Evolutionary conservation across 2,113 vertebrate genomes (phyloP).

Genomic region (Odobenus rosmarus): DNA sequence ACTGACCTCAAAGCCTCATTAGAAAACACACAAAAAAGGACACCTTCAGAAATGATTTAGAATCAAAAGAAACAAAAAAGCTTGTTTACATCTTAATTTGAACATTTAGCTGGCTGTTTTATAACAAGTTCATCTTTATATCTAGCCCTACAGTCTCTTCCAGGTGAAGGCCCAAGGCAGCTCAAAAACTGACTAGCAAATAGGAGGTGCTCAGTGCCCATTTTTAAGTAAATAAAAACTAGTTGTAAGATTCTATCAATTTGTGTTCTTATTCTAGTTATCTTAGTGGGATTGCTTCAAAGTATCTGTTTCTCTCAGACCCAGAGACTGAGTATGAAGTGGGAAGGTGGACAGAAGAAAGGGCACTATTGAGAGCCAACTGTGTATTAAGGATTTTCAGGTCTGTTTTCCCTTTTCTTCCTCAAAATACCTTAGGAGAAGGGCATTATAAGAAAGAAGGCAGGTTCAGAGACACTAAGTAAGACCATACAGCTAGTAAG

Average conservation of each 20-base stretch:
- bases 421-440: not conserved
- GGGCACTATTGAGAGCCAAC: not conserved
- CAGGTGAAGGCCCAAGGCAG: not conserved
- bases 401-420: not conserved
- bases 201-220: not conserved
- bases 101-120: not conserved
- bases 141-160: not conserved
- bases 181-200: not conserved
- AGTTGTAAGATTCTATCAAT: not conserved
- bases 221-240: not conserved
- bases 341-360: not conserved
- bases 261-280: not conserved
- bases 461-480: not conserved
- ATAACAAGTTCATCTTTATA: not conserved
- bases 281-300: not conserved
- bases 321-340: not conserved
- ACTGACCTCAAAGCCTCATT: constrained; percentile 26
- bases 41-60: constrained; percentile 10
- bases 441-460: not conserved
- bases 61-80: not conserved
- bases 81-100: not conserved
- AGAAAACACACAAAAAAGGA: not conserved
- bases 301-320: not conserved
- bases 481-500: not conserved
- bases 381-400: not conserved